Evolutionary conservation across 2,113 vertebrate genomes (phyloP), one percentile per base, ranked within the genome.

Genomic region (Ondatra zibethicus): DNA sequence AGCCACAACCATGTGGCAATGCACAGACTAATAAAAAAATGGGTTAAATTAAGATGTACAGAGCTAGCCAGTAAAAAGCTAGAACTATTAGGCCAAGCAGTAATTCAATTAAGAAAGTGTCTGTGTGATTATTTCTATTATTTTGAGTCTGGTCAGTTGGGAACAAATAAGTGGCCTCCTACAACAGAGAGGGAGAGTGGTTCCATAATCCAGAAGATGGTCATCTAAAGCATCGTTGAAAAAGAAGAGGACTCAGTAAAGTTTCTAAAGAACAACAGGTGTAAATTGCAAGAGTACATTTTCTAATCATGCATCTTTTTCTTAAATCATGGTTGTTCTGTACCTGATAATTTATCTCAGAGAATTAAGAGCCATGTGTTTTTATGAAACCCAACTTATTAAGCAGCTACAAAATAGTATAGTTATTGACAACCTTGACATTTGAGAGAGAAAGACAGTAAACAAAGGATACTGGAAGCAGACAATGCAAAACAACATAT

Each of bases 271-370:
- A 82, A 87, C 12, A 82, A 45, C 21, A 31, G 10, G 73, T 55
- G 65, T 93, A 52, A 81, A n/a, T 14, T n/a, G 16, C 45, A 68
- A 27, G 31, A 65, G 31, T 55, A 29, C 21, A 33, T 77, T 76
- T 91, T 50, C 8, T 91, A 81, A 13, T 72, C 66, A 89, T 5
- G 2, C 0, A 11, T 66, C 23, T 89, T 45, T n/a, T 78, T 87
- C n/a, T 19, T 61, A 93, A 96, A 17, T 89, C 11, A 73, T 17
- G 29, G 27, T 65, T 66, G 14, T 4, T 94, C 39, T 65, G 0
- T 29, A 47, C 55, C 25, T 93, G 66, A 76, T 92, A 88, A 88
- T 80, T 92, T 93, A 50, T 70, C n/a, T 85, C 77, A 36, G 7
- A 39, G 11, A 12, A 47, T 65, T 95, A 8, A 65, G 7, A 86